Conservation (phyloP, 2,797 vertebrate species). For the Sebastes hubbsi region DNA sequence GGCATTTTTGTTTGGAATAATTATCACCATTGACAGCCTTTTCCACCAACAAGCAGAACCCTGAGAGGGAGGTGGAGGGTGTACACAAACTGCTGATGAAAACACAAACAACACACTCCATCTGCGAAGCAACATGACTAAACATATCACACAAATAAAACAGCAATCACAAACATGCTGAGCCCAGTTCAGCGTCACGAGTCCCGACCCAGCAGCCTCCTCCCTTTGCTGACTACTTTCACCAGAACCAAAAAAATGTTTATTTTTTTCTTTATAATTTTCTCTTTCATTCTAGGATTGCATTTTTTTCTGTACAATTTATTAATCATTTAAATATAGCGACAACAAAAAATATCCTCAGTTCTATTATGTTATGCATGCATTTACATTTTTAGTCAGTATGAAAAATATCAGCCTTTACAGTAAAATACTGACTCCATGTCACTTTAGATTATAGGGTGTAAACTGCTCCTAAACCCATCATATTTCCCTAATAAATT, state of each 20-base stretch:
- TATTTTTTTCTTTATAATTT: not conserved
- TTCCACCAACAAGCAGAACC: constrained; percentile 68
- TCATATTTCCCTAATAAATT: not conserved
- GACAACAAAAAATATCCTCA: not conserved
- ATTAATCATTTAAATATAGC: not conserved
- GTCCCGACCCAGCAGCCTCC: not conserved
- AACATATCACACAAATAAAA: constrained; percentile 9
- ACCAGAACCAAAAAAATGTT: not conserved
- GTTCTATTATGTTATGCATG: not conserved
- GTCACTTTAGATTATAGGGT: not conserved
- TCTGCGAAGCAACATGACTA: not conserved
- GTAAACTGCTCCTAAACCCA: not conserved
- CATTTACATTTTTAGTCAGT: not conserved
- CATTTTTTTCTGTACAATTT: not conserved
- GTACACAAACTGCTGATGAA: constrained; percentile 19
- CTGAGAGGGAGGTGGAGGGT: constrained; percentile 36
- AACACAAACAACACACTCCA: constrained; percentile 39
- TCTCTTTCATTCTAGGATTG: not conserved
- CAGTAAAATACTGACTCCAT: not conserved
- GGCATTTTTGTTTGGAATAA: constrained; percentile 77
- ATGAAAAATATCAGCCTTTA: not conserved
- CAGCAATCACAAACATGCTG: not conserved
- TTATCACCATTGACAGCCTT: constrained; percentile 65
- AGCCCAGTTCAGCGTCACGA: not conserved
- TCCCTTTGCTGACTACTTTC: too few species aligned